Evolutionary conservation across 1,140 invertebrate species (phyloP), one percentile per base, ranked within the genome.

Genomic region (Oryzaephilus surinamensis): DNA sequence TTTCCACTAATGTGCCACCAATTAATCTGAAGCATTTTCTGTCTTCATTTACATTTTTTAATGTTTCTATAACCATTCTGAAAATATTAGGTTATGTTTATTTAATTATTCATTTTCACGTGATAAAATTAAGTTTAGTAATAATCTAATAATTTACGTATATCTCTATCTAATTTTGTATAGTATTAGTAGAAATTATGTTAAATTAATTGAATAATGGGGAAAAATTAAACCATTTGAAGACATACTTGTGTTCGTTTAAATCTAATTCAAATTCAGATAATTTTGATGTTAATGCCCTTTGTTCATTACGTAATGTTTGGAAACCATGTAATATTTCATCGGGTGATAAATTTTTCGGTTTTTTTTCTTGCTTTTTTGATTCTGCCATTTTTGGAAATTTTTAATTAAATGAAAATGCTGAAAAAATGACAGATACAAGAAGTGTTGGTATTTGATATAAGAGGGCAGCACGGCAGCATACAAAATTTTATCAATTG

Each of bases 1-100:
- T 71, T 67, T 97, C 91, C 47, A 93, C 90, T 26, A 97, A 67
- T 30, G 97, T 81, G 10, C 92, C 92, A 20, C 93, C 93, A 45
- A 97, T 79, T 72, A 96, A 79, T 55, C 91, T 75, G 58, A 85
- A 97, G 63, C 93, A 97, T 63, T 90, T 94, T 51, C 91, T 76
- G 29, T 79, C 75, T 13, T 73, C 75, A 51, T 91, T 83, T 2
- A 94, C 81, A 34, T 81, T 80, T 65, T 91, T 82, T 27, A 98
- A 65, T 16, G 90, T 93, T 50, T 96, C 92, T 51, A 95, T 84
- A 6, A 97, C 94, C 55, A 96, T 79, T 65, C 94, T 97, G 65
- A 50, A 77, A 70, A 50, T 49, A 51, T 51, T 32, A 30, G 39
- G 16, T 45, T 39, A 45, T 24, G 32, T 24, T 24, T 10, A 6